These are phyloP conservation scores for Globicephala melas DNA, from an alignment of 2,113 vertebrate species.

Conservation along the genomic window DNA sequence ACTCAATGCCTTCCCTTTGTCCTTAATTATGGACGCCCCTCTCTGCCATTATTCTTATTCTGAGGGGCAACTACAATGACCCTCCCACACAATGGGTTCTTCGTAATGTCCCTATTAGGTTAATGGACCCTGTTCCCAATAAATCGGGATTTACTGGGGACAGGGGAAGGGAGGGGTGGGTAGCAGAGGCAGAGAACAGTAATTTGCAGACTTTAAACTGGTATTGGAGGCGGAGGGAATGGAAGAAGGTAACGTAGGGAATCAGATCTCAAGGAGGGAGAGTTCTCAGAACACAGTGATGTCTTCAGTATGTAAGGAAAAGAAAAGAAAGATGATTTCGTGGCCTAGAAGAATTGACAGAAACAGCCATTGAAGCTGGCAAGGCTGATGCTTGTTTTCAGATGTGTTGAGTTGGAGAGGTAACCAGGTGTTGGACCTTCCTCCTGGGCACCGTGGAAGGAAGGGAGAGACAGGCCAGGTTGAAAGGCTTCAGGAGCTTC, in stretches of 20 bases:
- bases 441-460: background rate
- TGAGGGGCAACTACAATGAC: background rate
- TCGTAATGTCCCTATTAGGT: background rate
- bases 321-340: background rate
- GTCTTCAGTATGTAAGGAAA: background rate
- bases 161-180: background rate
- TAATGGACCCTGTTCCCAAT: background rate
- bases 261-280: background rate
- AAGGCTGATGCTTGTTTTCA: background rate
- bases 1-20: background rate
- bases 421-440: background rate
- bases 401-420: background rate
- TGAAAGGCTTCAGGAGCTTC: background rate
- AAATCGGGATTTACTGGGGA: background rate
- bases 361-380: background rate
- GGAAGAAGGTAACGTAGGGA: background rate
- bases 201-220: background rate
- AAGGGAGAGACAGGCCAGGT: background rate
- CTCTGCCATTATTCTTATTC: background rate
- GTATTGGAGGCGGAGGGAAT: background rate
- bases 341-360: background rate
- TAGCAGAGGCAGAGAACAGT: background rate
- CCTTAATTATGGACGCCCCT: background rate
- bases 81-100: background rate
- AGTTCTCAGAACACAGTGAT: background rate